Evolutionary conservation across 2,888 invertebrate genomes (phyloP), one percentile per base, ranked within the genome.

Genomic region (Agelastica alni): DNA sequence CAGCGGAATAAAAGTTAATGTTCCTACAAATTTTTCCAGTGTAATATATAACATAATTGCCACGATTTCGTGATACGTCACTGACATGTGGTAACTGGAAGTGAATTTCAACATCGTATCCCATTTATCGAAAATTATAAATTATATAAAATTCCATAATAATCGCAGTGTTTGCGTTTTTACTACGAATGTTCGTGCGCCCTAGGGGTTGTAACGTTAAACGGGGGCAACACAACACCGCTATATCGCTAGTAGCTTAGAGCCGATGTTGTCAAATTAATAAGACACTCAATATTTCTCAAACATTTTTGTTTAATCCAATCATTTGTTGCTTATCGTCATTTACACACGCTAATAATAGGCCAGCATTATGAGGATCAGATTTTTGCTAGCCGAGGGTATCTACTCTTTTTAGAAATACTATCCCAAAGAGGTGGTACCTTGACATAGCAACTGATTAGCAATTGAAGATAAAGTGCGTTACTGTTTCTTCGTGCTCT

Each of bases 151-250:
- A 70, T 66, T 68, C 63, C 57, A 12, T 66, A 67, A 68, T 70
- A 72, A 72, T 70, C 63, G 61, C 74, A n/a, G 20, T 22, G 41
- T 69, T 71, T 75, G 75, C 75, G 76, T 65, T 63, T 68, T 62
- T 46, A 59, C 61, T 68, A 66, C 12, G 17, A 68, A 70, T 74
- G 70, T 75, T 75, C 76, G 75, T 75, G 76, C 65, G 64, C 69
- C 65, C 65, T 64, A 31, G 64, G 72, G 72, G 75, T 71, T 75
- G 75, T 75, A 76, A 76, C 72, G 75, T 75, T 76, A 76, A 76
- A 75, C 75, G 75, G 73, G 74, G 73, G 10, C 14, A 36, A 16
- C 17, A 36, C 70, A 67, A 69, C 72, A 73, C 74, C 73, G 74
- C 69, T 20, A 20, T 20, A 12, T 39, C 5, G 20, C 20, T 20